phyloP scores from a whole-genome alignment of 2,797 vertebrate genomes.

The Alcedo quadribrachys region DNA sequence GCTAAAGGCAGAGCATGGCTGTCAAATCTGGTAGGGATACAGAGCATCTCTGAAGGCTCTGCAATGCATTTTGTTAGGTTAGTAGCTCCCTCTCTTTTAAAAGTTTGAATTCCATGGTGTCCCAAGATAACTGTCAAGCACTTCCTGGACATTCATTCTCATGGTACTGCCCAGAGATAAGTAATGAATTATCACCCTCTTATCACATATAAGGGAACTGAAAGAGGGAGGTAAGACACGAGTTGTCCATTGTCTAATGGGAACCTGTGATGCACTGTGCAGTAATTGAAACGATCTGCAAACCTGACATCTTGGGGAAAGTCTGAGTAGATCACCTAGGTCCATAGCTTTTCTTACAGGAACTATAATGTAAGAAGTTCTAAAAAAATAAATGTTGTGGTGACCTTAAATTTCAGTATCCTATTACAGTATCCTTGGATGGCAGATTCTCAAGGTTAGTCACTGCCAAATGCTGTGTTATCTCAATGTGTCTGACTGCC shows the following conservation, averaged over 20 bases:
- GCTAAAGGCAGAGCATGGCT: neutral
- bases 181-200: neutral
- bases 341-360: neutral
- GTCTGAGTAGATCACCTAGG: neutral
- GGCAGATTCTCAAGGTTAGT: neutral
- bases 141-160: neutral
- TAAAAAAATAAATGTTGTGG: neutral
- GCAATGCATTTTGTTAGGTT: neutral
- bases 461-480: neutral
- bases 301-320: neutral
- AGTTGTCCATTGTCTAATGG: neutral
- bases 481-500: neutral
- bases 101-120: neutral
- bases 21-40: neutral
- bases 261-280: neutral
- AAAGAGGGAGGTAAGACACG: neutral
- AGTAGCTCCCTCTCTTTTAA: neutral
- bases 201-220: neutral
- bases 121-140: neutral
- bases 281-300: neutral
- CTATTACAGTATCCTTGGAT: neutral
- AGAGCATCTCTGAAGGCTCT: neutral
- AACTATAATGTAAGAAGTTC: neutral
- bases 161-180: neutral
- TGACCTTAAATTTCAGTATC: neutral